These are phyloP conservation scores for Cryptocephalus moraei DNA, from an alignment of 2,888 invertebrate species.

Conservation along the genomic window DNA sequence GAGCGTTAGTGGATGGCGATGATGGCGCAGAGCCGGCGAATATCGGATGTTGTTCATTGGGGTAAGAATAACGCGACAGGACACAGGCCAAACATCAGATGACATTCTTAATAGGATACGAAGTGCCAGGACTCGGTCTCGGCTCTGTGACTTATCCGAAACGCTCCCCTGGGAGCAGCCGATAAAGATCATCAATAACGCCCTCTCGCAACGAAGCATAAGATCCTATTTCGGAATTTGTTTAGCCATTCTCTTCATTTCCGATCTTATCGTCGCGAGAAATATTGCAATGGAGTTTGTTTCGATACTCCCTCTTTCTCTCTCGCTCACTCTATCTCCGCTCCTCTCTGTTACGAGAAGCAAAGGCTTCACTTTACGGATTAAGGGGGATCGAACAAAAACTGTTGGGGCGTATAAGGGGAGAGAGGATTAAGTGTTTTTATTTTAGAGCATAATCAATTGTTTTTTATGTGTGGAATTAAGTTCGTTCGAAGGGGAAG, in stretches of 20 bases:
- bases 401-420: background rate
- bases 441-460: no score
- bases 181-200: slow-evolving; percentile 29
- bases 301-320: background rate
- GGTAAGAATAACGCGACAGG: slow-evolving; percentile 9
- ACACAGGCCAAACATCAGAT: slow-evolving; percentile 1
- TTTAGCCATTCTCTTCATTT: slow-evolving; percentile 8
- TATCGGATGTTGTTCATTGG: no score
- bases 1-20: no score
- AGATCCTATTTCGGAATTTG: slow-evolving; percentile 18
- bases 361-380: background rate
- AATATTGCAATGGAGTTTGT: background rate
- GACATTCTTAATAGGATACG: slow-evolving; percentile 25
- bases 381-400: background rate
- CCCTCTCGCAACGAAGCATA: slow-evolving; percentile 17
- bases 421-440: no score
- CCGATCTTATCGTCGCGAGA: slow-evolving; percentile 1
- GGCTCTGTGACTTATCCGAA: slow-evolving; percentile 26
- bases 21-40: no score
- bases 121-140: slow-evolving; percentile 22
- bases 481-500: no score
- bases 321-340: no score
- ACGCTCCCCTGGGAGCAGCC: slow-evolving; percentile 21
- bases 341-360: no score
- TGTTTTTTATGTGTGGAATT: no score